Evolutionary conservation across 2,797 vertebrate genomes (phyloP).

Genomic region (Diplodus sargus): DNA sequence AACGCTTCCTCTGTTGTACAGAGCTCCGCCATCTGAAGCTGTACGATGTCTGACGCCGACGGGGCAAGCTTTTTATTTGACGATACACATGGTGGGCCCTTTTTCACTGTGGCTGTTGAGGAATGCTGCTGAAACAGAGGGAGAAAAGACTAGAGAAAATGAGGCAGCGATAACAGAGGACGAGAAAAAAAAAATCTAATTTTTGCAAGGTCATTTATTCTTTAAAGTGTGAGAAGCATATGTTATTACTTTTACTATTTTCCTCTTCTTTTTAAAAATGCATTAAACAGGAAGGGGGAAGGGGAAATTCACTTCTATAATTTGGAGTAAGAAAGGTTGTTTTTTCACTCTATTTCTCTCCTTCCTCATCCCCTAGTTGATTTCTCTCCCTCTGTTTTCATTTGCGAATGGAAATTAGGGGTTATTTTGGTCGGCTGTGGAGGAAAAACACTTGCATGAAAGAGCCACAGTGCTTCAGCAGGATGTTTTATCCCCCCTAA

Average conservation of each 20-base stretch:
- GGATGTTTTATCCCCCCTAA: constrained; percentile 19
- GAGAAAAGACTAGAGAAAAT: not conserved
- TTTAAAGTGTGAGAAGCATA: constrained; percentile 29
- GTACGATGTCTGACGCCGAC: constrained; percentile 33
- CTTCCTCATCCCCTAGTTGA: constrained; percentile 22
- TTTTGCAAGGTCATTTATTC: constrained; percentile 46
- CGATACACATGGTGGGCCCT: constrained; percentile 29
- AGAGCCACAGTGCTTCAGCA: constrained; percentile 5
- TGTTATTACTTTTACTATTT: constrained; percentile 34
- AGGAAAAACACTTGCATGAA: constrained; percentile 25
- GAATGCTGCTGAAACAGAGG: constrained; percentile 14
- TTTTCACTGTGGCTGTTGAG: constrained; percentile 10
- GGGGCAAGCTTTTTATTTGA: constrained; percentile 30
- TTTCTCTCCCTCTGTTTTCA: constrained; percentile 46
- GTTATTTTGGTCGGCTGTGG: constrained; percentile 40
- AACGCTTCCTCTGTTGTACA: constrained; percentile 51
- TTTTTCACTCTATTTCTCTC: constrained; percentile 24
- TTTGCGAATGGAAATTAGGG: constrained; percentile 45
- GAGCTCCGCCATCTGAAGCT: constrained; percentile 57
- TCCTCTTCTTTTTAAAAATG: constrained; percentile 19
- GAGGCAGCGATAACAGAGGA: not conserved
- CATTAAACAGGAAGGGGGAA: constrained; percentile 16
- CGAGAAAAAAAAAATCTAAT: constrained; percentile 31
- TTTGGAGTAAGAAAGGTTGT: constrained; percentile 17
- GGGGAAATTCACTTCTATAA: constrained; percentile 42